phyloP scores from a whole-genome alignment of 2,888 invertebrate genomes.

The Amiota mariae region DNA sequence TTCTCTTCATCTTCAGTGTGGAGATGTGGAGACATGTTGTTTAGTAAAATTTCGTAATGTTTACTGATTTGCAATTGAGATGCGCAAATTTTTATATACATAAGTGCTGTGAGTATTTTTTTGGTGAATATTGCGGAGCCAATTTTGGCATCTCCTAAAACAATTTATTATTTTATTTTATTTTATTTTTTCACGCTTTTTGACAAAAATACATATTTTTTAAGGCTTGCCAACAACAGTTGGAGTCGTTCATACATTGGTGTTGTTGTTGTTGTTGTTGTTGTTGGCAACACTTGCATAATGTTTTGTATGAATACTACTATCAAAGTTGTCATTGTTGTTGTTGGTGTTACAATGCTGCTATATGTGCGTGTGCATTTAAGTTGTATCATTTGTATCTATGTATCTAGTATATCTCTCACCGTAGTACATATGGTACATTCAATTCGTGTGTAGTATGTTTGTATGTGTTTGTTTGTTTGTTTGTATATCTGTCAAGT shows the following conservation, averaged over 20 bases:
- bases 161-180: slow-evolving; percentile 26
- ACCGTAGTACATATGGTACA: too few relatives aligned
- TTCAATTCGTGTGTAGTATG: slow-evolving; percentile 20
- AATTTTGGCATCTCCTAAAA: slow-evolving; percentile 36
- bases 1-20: neutral
- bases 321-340: neutral
- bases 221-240: slow-evolving; percentile 24
- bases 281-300: slow-evolving; percentile 18
- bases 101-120: neutral
- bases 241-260: slow-evolving; percentile 2
- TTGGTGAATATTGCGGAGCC: slow-evolving; percentile 17
- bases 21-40: slow-evolving; percentile 7
- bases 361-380: slow-evolving; percentile 49
- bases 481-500: slow-evolving; percentile 28
- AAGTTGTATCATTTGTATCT: slow-evolving; percentile 6
- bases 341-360: neutral
- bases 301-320: slow-evolving; percentile 4
- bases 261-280: neutral
- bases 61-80: slow-evolving; percentile 47
- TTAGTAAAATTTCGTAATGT: slow-evolving; percentile 10
- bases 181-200: slow-evolving; percentile 7
- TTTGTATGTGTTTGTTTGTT: slow-evolving; percentile 33
- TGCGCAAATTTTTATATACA: slow-evolving; percentile 31
- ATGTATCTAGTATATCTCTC: slow-evolving; percentile 1
- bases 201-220: slow-evolving; percentile 1